Base-by-base conservation (phyloP, 92 coral and sea anemone genomes). In the Actinostola sp. region DNA sequence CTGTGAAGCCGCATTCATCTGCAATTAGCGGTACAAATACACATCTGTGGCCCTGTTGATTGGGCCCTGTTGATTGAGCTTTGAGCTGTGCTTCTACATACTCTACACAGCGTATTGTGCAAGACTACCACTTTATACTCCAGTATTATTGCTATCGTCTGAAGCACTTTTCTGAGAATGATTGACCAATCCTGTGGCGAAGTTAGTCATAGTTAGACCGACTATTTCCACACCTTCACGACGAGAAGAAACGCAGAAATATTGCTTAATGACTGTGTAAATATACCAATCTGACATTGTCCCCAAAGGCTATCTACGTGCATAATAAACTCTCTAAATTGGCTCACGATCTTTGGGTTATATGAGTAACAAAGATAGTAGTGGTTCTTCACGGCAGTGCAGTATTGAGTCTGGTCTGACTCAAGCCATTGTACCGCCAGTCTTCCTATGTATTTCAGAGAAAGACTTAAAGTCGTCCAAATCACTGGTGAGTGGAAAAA, bases 401-500 rank as follows among this genome's bases (percentile, higher is more conserved):
- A 91, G 97, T 62, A 57, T 91, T 50, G 97, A 91, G 80, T 81
- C 90, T 15, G 97, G 97, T 28, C 78, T 91, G 48, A 85, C 90
- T 36, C 97, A 91, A 35, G 92, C 85, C 2, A 87, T 91, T 42
- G 69, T n/a, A n/a, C n/a, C 87, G 23, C 93, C 97, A 33, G 86
- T 82, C 38, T 56, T 88, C 24, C 78, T 87, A 55, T 83, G 92
- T 48, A 88, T 89, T 8, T 69, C 78, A 56, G 84, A 71, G 64
- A 61, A 79, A 54, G 63, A 60, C 46, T 75, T 43, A 48, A 63
- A 54, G 30, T 27, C 33, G 19, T 24, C 29, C 38, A 63, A 58
- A 10, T 6, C 20, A n/a, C n/a, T n/a, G n/a, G n/a, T n/a, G n/a
- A n/a, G n/a, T n/a, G n/a, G n/a, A n/a, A n/a, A n/a, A n/a, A n/a